Evolutionary conservation across 2,113 vertebrate genomes (phyloP).

Genomic region (Malurus alboscapulatus): DNA sequence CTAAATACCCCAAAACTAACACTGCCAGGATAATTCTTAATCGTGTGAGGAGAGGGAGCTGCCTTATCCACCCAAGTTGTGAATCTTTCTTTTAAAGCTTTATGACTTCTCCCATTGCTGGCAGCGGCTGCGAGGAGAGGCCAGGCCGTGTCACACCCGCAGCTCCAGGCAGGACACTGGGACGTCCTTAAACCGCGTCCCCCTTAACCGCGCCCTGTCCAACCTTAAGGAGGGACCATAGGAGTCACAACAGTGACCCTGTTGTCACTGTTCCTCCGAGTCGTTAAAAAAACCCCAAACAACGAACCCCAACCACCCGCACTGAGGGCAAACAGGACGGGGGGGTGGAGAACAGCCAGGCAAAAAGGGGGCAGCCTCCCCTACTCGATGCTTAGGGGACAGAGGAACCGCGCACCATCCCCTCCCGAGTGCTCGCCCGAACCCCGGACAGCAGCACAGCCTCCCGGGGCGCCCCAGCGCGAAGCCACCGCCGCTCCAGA

Average conservation of each 20-base stretch:
- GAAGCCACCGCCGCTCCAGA: background rate
- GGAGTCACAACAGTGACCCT: too few species aligned
- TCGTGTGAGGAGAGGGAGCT: background rate
- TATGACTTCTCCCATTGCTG: fast-evolving
- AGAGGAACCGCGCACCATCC: background rate
- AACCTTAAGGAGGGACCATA: fast-evolving
- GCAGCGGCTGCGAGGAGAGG: background rate
- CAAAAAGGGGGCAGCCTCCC: background rate
- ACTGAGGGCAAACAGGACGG: background rate
- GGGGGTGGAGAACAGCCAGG: too few species aligned
- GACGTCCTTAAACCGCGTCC: fast-evolving
- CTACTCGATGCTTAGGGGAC: fast-evolving
- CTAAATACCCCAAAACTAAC: background rate
- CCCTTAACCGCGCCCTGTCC: fast-evolving
- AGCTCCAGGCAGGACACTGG: fast-evolving
- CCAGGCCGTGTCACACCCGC: fast-evolving
- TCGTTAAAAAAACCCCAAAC: background rate
- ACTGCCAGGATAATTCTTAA: background rate
- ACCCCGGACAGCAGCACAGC: background rate
- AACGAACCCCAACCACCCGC: fast-evolving
- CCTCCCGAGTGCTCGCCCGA: too few species aligned
- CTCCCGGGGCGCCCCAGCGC: too few species aligned
- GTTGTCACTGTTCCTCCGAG: fast-evolving
- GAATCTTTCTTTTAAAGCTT: background rate
- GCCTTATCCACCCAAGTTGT: fast-evolving